Percentiles rank a stretch among this genome's conserved stretches.
Evolutionary conservation across 1,140 invertebrate species (phyloP).

Genomic region (Ceratitis capitata): DNA sequence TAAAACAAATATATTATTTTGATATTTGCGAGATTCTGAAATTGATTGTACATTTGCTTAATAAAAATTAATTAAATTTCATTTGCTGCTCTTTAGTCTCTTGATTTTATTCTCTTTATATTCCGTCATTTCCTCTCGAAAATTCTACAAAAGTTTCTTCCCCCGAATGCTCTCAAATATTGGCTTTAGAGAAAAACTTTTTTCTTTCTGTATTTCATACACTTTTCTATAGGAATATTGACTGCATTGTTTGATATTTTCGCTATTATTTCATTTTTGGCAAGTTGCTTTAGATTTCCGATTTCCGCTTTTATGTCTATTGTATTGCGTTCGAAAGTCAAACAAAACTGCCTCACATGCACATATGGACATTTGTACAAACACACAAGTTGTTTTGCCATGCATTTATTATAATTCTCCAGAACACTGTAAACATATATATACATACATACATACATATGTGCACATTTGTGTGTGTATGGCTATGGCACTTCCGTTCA

Average conservation of each 20-base stretch:
- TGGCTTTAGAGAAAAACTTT: neutral
- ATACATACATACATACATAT: too few relatives aligned
- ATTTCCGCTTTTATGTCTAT: neutral
- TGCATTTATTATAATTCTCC: too few relatives aligned
- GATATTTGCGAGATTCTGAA: too few relatives aligned
- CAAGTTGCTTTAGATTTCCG: slow-evolving; percentile 1
- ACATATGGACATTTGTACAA: neutral
- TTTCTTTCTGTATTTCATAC: too few relatives aligned
- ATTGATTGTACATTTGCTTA: too few relatives aligned
- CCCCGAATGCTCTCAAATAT: neutral
- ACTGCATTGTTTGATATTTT: neutral
- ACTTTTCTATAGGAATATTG: neutral
- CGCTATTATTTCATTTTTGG: neutral
- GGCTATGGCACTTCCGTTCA: neutral
- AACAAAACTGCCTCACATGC: too few relatives aligned
- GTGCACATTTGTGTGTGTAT: too few relatives aligned
- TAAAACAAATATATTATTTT: too few relatives aligned
- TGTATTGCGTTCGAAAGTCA: neutral
- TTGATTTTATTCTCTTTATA: too few relatives aligned
- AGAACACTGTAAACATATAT: too few relatives aligned
- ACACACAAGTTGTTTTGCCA: neutral
- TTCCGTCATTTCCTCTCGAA: neutral
- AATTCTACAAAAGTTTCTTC: neutral
- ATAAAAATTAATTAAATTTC: too few relatives aligned
- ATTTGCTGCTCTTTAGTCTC: too few relatives aligned